Conservation (phyloP, 2,113 vertebrate species). For the Gavia stellata region DNA sequence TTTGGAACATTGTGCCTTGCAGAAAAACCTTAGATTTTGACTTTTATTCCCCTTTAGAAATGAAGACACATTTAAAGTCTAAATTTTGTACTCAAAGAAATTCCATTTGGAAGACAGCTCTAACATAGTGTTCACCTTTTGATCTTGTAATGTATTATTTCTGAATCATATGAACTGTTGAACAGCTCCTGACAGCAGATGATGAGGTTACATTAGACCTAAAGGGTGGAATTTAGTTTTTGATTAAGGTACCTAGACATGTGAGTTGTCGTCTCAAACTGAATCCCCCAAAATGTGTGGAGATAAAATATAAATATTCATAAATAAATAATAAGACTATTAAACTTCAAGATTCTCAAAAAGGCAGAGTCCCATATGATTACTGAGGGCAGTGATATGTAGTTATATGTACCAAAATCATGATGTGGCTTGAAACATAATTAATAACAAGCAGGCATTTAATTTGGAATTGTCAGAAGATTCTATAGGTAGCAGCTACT, state of each 20-base stretch:
- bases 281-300: not conserved
- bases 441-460: constrained; percentile 14
- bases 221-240: not conserved
- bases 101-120: constrained; percentile 39
- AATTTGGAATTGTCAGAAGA: not conserved
- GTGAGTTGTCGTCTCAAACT: rapidly evolving
- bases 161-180: constrained; percentile 59
- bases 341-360: not conserved
- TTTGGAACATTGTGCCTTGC: not conserved
- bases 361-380: constrained; percentile 7
- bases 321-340: constrained; percentile 35
- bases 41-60: constrained; percentile 40
- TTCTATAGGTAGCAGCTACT: not conserved
- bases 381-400: not conserved
- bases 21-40: constrained; percentile 41
- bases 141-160: constrained; percentile 68
- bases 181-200: constrained; percentile 52
- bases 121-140: constrained; percentile 46
- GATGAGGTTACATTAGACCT: constrained; percentile 25
- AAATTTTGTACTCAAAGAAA: constrained; percentile 37
- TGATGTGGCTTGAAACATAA: not conserved
- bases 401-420: not conserved
- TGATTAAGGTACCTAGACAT: not conserved
- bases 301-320: constrained; percentile 43
- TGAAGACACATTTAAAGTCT: constrained; percentile 13